A percentile compares a stretch with the other conserved stretches of the same genome.
Evolutionary conservation across 2,113 vertebrate genomes (phyloP).

Genomic region (Epinephelus fuscoguttatus): DNA sequence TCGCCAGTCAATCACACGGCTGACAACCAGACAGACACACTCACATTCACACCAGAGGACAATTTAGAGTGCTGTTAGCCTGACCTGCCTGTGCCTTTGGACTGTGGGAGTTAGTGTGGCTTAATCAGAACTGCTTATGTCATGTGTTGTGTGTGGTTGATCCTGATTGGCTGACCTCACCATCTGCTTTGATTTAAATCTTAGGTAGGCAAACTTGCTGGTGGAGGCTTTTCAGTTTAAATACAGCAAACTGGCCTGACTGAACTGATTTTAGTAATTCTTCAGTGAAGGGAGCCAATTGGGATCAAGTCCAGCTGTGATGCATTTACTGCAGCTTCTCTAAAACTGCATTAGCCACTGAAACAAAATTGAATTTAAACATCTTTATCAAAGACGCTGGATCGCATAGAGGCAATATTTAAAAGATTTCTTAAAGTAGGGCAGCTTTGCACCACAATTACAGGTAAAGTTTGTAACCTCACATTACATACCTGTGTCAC

Average conservation of each 20-base stretch:
- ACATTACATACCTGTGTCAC: too few relatives aligned
- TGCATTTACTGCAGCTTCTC: slow-evolving; percentile 18
- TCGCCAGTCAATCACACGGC: neutral
- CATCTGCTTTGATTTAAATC: slow-evolving; percentile 2
- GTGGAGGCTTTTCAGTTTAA: slow-evolving; percentile 6
- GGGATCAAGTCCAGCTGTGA: slow-evolving; percentile 31
- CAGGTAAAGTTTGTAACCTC: neutral
- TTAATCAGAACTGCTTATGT: neutral
- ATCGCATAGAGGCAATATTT: neutral
- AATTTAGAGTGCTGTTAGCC: neutral
- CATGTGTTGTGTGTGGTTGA: neutral
- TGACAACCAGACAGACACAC: neutral
- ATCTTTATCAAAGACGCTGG: slow-evolving; percentile 7
- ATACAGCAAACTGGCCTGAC: slow-evolving; percentile 18
- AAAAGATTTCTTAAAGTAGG: neutral
- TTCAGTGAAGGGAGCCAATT: slow-evolving; percentile 33
- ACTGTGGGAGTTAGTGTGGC: neutral
- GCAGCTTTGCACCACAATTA: neutral
- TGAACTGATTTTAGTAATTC: slow-evolving; percentile 35
- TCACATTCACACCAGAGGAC: neutral
- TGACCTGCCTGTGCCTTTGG: neutral
- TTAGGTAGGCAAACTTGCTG: neutral
- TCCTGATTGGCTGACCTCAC: neutral
- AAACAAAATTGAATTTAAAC: slow-evolving; percentile 5
- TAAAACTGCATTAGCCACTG: slow-evolving; percentile 22